phyloP scores from a whole-genome alignment of 2,888 invertebrate genomes.

The Ceraclea dissimilis region DNA sequence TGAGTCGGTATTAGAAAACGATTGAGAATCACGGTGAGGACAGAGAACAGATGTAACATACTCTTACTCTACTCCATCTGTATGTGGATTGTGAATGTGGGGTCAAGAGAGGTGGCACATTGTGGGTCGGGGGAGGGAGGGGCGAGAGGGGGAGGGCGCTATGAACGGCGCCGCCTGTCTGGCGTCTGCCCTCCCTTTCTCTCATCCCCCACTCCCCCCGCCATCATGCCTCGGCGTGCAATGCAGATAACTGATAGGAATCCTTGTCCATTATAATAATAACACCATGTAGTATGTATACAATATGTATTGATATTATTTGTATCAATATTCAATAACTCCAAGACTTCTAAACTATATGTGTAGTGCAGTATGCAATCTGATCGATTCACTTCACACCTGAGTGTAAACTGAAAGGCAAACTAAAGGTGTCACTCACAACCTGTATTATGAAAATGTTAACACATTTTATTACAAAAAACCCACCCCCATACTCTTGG shows the following conservation, averaged over 20 bases:
- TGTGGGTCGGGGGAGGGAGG: not conserved
- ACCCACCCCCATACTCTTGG: no score
- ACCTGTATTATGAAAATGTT: no score
- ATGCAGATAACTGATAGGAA: not conserved
- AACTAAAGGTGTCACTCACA: no score
- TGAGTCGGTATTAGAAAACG: not conserved
- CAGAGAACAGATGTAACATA: not conserved
- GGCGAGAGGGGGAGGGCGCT: constrained; percentile 9
- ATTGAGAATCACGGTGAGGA: not conserved
- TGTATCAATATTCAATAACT: no score
- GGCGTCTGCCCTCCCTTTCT: constrained; percentile 11
- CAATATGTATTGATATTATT: no score
- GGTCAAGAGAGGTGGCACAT: not conserved
- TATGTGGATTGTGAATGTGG: not conserved
- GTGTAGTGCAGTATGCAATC: no score
- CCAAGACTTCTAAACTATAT: no score
- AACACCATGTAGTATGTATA: not conserved
- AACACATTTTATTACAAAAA: no score
- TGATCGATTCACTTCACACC: no score
- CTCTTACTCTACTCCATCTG: not conserved
- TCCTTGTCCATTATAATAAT: constrained; percentile 1
- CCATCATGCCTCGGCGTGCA: not conserved
- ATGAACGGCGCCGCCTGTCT: constrained; percentile 17
- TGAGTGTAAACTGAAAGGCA: no score
- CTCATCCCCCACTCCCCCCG: constrained; percentile 8